phyloP scores from a whole-genome alignment of 2,888 invertebrate genomes.

The Brassicogethes aeneus region DNA sequence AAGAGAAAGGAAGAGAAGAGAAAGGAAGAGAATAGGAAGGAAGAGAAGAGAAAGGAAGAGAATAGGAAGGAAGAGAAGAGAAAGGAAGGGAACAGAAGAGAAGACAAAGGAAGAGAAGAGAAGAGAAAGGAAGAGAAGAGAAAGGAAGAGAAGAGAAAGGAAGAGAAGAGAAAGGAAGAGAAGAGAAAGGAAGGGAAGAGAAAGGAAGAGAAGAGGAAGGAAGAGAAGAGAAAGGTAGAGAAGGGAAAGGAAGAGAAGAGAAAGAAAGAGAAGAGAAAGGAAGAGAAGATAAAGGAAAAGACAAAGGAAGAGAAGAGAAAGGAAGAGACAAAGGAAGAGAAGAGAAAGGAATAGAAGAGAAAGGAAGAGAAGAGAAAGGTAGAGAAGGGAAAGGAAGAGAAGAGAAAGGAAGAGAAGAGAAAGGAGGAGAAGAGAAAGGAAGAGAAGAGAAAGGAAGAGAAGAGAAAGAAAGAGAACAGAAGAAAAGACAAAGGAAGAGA shows the following conservation, averaged over 20 bases:
- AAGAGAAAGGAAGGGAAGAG: neutral
- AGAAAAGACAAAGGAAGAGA: neutral
- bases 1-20: neutral
- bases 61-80: too few relatives aligned
- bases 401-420: neutral
- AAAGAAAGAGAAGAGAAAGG: neutral
- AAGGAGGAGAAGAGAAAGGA: neutral
- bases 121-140: neutral
- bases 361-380: neutral
- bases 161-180: too few relatives aligned
- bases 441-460: neutral
- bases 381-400: neutral
- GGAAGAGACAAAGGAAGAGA: neutral
- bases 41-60: neutral
- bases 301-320: neutral
- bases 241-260: neutral
- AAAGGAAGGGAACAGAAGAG: neutral
- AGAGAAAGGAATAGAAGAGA: neutral
- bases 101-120: neutral
- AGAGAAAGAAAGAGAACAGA: neutral
- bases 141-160: neutral
- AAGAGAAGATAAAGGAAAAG: too few relatives aligned
- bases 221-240: neutral
- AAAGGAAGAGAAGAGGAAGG: neutral
- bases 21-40: neutral